Base-by-base conservation (phyloP, 2,888 invertebrate genomes). In the Ochlodes sylvanus region DNA sequence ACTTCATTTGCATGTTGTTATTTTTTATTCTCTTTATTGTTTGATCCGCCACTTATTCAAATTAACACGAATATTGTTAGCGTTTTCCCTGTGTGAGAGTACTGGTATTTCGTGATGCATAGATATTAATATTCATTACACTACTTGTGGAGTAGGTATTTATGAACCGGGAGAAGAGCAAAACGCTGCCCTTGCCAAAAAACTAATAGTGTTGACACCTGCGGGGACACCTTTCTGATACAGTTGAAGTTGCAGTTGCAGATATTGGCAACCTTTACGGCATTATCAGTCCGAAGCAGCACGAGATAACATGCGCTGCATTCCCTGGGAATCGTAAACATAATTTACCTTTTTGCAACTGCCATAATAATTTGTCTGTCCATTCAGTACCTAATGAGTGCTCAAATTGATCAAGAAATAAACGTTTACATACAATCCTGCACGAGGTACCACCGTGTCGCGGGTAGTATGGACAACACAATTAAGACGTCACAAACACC, bases 31-130 rank as follows among this genome's bases (percentile, higher is more conserved):
- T 58, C 41, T 54, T 54, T 55, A 19, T 32, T 61, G 60, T 60
- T 67, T 54, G 41, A 67, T 61, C 55, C 38, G 15, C 61, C 55
- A 55, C 60, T 61, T 61, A 66, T 66, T 60, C 58, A 67, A 67
- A 61, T 55, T 34, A 47, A 44, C 34, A 32, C 50, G 17, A 67
- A 66, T 38, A 15, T 47, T 50, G 58, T 52, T 58, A 58, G 42
- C 44, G 47, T 66, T 60, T 58, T 54, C 32, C 17, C 32, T 19
- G 66, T 66, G 41, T 52, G 58, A 12, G 44, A 34, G 38, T 34
- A 21, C 60, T 66, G 41, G 21, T 60, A 60, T 17, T 54, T 55
- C 52, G 54, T 54, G 60, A 66, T 66, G 42, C 67, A 66, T 66
- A 32, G 34, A 64, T 38, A 57, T 57, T 60, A 60, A 66, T 66